These are phyloP conservation scores for Ginglymostoma cirratum DNA, from an alignment of 2,113 vertebrate species.

Conservation along the genomic window DNA sequence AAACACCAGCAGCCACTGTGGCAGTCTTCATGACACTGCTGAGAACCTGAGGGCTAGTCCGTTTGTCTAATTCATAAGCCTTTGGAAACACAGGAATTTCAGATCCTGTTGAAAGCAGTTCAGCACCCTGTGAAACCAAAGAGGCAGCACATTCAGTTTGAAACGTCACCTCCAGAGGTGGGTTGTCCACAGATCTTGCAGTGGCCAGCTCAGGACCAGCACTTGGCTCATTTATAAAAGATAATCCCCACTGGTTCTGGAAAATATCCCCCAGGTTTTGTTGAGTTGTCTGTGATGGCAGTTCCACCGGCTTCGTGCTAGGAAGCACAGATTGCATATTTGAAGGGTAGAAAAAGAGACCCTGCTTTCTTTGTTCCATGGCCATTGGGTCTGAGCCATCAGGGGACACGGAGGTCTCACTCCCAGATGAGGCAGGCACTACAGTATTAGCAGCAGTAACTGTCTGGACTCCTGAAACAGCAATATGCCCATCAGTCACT, in stretches of 20 bases:
- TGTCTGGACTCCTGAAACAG: slow-evolving; percentile 64
- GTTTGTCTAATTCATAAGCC: slow-evolving; percentile 79
- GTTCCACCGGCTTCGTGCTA: slow-evolving; percentile 74
- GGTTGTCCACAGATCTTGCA: slow-evolving; percentile 61
- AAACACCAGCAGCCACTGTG: slow-evolving; percentile 58
- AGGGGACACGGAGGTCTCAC: slow-evolving; percentile 71
- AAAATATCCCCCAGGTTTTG: slow-evolving; percentile 96
- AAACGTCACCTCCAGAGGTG: slow-evolving; percentile 69
- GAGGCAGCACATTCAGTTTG: slow-evolving; percentile 70
- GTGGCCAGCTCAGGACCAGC: slow-evolving; percentile 70
- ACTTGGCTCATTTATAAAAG: slow-evolving; percentile 95
- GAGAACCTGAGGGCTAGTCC: slow-evolving; percentile 79
- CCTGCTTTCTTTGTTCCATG: slow-evolving; percentile 82
- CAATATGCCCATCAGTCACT: slow-evolving; percentile 69
- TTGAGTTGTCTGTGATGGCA: slow-evolving; percentile 80
- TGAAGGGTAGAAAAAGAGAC: slow-evolving; percentile 90
- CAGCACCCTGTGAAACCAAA: slow-evolving; percentile 67
- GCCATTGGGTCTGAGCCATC: slow-evolving; percentile 60
- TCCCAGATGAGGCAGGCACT: slow-evolving; percentile 61
- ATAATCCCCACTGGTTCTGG: slow-evolving; percentile 98
- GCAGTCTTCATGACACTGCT: slow-evolving; percentile 53
- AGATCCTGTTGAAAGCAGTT: slow-evolving; percentile 65
- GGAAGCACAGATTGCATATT: slow-evolving; percentile 96
- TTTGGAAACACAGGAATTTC: slow-evolving; percentile 73
- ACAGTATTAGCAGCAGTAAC: slow-evolving; percentile 75